Evolutionary conservation across 2,888 invertebrate genomes (phyloP).

Genomic region (Tetropium fuscum): DNA sequence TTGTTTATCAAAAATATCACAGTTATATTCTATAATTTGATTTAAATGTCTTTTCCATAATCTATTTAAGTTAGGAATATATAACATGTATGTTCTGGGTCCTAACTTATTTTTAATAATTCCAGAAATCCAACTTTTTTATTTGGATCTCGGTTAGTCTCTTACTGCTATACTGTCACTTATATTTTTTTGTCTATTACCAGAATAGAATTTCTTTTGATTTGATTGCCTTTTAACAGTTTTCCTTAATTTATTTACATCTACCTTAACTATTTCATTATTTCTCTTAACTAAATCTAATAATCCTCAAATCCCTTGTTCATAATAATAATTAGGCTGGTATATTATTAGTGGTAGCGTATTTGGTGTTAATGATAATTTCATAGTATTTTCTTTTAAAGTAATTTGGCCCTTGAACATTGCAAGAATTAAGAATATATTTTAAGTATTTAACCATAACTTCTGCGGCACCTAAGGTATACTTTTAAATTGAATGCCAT

Average conservation of each 20-base stretch:
- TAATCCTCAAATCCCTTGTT: constrained; percentile 7
- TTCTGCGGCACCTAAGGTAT: no score
- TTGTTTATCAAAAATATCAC: neutral
- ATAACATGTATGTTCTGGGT: neutral
- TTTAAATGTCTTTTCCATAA: neutral
- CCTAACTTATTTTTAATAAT: neutral
- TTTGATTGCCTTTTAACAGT: neutral
- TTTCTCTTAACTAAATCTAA: constrained; percentile 6
- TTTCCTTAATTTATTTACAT: neutral
- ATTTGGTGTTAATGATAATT: constrained; percentile 3
- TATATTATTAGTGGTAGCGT: neutral
- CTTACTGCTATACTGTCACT: neutral
- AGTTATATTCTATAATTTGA: neutral
- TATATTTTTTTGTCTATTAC: neutral
- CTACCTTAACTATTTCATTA: neutral
- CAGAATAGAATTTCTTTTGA: neutral
- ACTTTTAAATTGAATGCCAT: no score
- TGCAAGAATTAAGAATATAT: no score
- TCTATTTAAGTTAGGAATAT: neutral
- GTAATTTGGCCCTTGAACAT: no score
- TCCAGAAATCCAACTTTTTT: neutral
- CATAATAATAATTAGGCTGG: constrained; percentile 22
- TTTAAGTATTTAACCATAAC: no score
- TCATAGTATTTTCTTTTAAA: constrained; percentile 1
- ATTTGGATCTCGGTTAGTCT: neutral